Percentiles rank a stretch among this genome's conserved stretches.
Evolutionary conservation across 2,113 vertebrate genomes (phyloP).

Genomic region (Gopherus evgoodei): DNA sequence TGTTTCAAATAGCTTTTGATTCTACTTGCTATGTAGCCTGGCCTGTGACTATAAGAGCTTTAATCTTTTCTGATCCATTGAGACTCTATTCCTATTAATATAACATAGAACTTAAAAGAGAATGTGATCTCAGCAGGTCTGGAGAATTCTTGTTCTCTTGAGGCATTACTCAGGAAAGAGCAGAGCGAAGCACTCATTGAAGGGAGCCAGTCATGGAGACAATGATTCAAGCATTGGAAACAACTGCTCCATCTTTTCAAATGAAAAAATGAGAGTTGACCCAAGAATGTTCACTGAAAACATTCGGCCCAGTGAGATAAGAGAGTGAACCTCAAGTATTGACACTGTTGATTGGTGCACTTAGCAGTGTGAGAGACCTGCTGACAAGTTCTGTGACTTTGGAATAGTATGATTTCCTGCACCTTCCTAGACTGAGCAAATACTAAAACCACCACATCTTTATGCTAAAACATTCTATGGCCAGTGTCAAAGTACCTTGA

Average conservation of each 20-base stretch:
- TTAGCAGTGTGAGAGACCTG: not conserved
- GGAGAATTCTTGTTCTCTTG: not conserved
- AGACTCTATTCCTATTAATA: not conserved
- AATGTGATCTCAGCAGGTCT: not conserved
- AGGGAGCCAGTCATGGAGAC: not conserved
- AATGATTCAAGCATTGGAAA: not conserved
- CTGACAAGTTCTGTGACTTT: not conserved
- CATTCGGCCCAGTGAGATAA: not conserved
- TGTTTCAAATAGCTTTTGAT: not conserved
- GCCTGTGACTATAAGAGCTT: not conserved
- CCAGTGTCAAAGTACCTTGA: not conserved
- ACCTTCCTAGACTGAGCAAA: not conserved
- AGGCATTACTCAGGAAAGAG: not conserved
- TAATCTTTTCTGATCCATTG: not conserved
- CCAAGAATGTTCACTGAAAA: not conserved
- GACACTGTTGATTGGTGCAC: not conserved
- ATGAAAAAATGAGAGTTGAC: not conserved
- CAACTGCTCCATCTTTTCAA: not conserved
- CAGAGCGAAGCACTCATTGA: not conserved
- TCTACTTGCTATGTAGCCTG: not conserved
- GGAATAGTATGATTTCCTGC: not conserved
- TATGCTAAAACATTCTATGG: conserved; percentile 24
- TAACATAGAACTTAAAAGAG: not conserved
- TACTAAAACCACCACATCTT: conserved; percentile 22
- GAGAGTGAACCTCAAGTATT: not conserved